Conservation (phyloP, 1,140 invertebrate species). For the Mycetomoellerius zeteki region DNA sequence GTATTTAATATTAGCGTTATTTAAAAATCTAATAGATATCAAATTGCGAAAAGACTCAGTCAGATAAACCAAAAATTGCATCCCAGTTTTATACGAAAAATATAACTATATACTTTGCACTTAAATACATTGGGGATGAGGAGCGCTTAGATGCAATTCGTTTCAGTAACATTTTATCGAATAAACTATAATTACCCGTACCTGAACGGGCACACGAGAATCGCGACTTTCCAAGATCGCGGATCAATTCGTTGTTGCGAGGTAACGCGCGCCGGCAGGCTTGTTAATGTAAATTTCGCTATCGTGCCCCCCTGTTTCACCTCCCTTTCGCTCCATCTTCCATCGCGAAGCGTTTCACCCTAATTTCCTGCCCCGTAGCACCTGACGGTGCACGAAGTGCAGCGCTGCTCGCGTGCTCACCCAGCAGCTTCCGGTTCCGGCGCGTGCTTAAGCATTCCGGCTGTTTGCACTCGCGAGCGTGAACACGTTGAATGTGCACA, state of each 20-base stretch:
- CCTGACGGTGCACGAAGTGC: conserved; percentile 67
- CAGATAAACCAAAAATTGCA: background rate
- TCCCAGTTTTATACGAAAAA: background rate
- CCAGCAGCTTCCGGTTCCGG: conserved; percentile 80
- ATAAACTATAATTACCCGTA: conserved; percentile 21
- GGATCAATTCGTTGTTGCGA: conserved; percentile 23
- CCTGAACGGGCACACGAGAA: conserved; percentile 8
- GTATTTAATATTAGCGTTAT: background rate
- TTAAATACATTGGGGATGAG: background rate
- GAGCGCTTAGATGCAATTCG: background rate
- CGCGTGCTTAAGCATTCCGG: conserved; percentile 72
- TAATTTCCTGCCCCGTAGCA: conserved; percentile 71
- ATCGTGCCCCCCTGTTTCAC: conserved; percentile 9
- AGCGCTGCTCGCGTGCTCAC: conserved; percentile 76
- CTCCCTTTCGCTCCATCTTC: background rate
- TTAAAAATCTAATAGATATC: background rate
- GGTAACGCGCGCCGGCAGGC: conserved; percentile 17
- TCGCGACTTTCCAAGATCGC: conserved; percentile 7
- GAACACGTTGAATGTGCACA: background rate
- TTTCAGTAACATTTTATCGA: background rate
- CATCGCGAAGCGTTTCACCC: conserved; percentile 66
- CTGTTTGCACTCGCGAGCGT: conserved; percentile 60
- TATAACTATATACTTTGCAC: background rate
- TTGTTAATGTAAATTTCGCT: conserved; percentile 64
- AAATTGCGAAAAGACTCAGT: background rate